Conservation (phyloP, 2,888 invertebrate genomes). For the Bellardia bayeri region DNA sequence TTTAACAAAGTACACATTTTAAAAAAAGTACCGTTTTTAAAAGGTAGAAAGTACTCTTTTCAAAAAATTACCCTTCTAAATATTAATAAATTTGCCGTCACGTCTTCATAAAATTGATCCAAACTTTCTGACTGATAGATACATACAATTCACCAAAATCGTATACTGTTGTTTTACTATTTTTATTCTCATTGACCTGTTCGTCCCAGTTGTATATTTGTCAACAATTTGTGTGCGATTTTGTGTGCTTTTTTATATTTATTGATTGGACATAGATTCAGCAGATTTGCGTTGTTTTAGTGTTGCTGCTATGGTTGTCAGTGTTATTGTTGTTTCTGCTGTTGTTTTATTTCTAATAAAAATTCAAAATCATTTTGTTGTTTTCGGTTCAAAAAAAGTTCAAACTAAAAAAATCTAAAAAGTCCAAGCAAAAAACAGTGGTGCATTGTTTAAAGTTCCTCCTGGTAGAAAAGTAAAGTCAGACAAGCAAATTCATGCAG, state of each 20-base stretch:
- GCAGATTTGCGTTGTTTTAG: slow-evolving; percentile 38
- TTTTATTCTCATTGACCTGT: no score
- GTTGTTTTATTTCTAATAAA: slow-evolving; percentile 57
- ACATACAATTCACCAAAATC: no score
- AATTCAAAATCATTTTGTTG: slow-evolving; percentile 65
- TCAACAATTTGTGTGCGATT: slow-evolving; percentile 21
- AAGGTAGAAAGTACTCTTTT: no score
- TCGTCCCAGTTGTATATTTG: background rate
- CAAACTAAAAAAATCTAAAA: slow-evolving; percentile 39
- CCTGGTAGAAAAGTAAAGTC: slow-evolving; percentile 14
- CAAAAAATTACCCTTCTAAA: no score
- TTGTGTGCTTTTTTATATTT: slow-evolving; percentile 7
- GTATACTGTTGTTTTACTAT: no score
- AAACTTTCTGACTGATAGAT: no score
- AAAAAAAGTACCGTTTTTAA: no score
- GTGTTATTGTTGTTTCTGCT: slow-evolving; percentile 18
- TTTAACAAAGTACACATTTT: no score
- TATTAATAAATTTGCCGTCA: no score
- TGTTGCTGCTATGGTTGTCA: slow-evolving; percentile 31
- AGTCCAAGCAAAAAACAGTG: background rate
- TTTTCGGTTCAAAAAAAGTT: slow-evolving; percentile 52
- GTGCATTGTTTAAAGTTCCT: slow-evolving; percentile 46
- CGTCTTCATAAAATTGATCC: no score
- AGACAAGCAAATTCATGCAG: background rate
- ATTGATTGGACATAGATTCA: slow-evolving; percentile 25